Conservation (phyloP, 1,140 invertebrate genomes). For the Euwallacea fornicatus region DNA sequence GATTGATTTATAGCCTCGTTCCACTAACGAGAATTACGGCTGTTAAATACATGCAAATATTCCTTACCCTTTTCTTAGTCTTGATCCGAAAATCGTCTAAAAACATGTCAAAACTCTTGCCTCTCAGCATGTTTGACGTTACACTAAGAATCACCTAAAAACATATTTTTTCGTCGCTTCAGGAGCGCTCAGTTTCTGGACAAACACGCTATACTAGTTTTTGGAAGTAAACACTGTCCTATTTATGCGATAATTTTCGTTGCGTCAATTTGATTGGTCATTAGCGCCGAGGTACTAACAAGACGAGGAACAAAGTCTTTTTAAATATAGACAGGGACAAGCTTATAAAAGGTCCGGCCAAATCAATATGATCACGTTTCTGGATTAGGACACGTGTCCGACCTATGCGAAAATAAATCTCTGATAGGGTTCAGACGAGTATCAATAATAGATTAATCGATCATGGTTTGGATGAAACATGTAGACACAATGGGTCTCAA, state of each 20-base stretch:
- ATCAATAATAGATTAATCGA: too few species aligned
- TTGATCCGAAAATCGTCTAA: conserved; percentile 28
- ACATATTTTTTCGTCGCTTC: too few species aligned
- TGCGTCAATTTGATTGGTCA: conserved; percentile 35
- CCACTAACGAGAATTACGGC: conserved; percentile 1
- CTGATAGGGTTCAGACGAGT: too few species aligned
- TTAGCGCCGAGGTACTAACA: conserved; percentile 22
- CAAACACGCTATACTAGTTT: background rate
- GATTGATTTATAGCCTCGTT: background rate
- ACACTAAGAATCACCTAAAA: background rate
- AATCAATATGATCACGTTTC: background rate
- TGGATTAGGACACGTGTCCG: too few species aligned
- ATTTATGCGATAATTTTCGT: conserved; percentile 22
- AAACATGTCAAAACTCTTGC: conserved; percentile 30
- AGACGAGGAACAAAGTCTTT: conserved; percentile 11
- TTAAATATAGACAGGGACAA: conserved; percentile 16
- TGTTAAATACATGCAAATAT: background rate
- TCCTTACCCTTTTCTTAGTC: conserved; percentile 27
- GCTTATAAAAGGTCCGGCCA: background rate
- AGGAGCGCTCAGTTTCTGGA: background rate
- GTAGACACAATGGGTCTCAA: too few species aligned
- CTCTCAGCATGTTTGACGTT: conserved; percentile 14
- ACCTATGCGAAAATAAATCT: too few species aligned
- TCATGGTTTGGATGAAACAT: too few species aligned
- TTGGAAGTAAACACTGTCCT: conserved; percentile 1